These are phyloP conservation scores for Amblyteles armatorius DNA, from an alignment of 2,888 invertebrate species.

Conservation along the genomic window DNA sequence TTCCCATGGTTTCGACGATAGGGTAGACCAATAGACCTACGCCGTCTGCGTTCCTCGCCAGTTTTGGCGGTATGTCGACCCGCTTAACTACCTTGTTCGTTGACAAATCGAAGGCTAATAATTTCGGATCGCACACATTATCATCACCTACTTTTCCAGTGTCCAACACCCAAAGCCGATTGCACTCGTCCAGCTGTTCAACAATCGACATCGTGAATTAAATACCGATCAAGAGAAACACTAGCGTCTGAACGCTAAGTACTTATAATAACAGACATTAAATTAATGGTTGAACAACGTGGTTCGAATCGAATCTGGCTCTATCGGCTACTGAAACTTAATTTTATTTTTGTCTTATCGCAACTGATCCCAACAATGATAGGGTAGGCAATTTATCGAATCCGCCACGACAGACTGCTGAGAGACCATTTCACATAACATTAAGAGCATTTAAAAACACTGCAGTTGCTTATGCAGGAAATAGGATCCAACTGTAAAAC, in stretches of 20 bases:
- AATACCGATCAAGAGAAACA: too few relatives aligned
- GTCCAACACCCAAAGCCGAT: constrained; percentile 89
- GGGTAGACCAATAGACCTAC: constrained; percentile 43
- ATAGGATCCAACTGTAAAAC: too few relatives aligned
- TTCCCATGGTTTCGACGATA: constrained; percentile 36
- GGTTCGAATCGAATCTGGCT: too few relatives aligned
- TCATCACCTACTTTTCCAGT: constrained; percentile 87
- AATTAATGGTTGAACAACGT: too few relatives aligned
- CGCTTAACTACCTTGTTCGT: constrained; percentile 80
- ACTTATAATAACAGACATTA: too few relatives aligned
- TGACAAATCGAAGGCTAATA: constrained; percentile 89
- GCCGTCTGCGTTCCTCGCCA: constrained; percentile 31
- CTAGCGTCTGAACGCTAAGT: too few relatives aligned
- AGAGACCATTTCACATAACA: too few relatives aligned
- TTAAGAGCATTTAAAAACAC: too few relatives aligned
- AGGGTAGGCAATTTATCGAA: too few relatives aligned
- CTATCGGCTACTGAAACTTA: background rate
- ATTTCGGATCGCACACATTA: constrained; percentile 89
- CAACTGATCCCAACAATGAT: too few relatives aligned
- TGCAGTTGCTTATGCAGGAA: too few relatives aligned
- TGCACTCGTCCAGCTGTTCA: constrained; percentile 88
- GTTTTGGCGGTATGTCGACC: constrained; percentile 50
- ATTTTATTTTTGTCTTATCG: background rate
- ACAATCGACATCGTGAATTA: constrained; percentile 1
- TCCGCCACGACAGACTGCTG: too few relatives aligned